Percentiles rank a stretch among this genome's conserved stretches.
Evolutionary conservation across 2,888 invertebrate species (phyloP).

Genomic region (Pediacus dermestoides): DNA sequence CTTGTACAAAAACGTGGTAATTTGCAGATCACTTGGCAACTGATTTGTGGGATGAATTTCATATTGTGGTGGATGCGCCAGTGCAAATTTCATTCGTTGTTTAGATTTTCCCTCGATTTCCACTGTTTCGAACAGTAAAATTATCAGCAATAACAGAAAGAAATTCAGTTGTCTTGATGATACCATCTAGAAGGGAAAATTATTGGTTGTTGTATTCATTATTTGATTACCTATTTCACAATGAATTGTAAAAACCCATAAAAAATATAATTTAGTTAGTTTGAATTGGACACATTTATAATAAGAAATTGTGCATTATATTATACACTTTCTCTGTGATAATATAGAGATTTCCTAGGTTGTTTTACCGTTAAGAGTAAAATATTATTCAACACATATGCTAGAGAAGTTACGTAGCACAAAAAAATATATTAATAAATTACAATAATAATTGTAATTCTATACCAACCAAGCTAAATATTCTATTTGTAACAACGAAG

Average conservation of each 20-base stretch:
- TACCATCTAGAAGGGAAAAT: constrained; percentile 18
- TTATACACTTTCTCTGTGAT: too few species aligned
- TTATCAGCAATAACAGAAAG: constrained; percentile 8
- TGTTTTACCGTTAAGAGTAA: constrained; percentile 1
- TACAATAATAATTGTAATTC: too few species aligned
- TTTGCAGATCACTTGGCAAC: constrained; percentile 42
- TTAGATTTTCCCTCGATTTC: constrained; percentile 21
- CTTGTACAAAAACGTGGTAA: constrained; percentile 39
- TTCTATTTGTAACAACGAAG: not conserved
- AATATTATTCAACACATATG: constrained; percentile 1
- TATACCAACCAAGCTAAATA: not conserved
- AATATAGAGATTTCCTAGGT: too few species aligned
- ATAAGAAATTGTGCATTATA: too few species aligned
- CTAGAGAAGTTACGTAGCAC: not conserved
- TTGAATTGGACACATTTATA: too few species aligned
- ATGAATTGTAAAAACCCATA: too few species aligned
- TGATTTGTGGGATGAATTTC: constrained; percentile 25
- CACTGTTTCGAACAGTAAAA: constrained; percentile 17
- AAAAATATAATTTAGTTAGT: too few species aligned
- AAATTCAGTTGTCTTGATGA: constrained; percentile 9
- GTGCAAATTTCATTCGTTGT: constrained; percentile 22
- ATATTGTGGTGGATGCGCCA: constrained; percentile 24
- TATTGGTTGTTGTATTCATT: too few species aligned
- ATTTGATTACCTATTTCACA: too few species aligned
- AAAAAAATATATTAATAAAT: constrained; percentile 2